Conservation (phyloP, 2,888 invertebrate species). For the Osedax frankpressi region DNA sequence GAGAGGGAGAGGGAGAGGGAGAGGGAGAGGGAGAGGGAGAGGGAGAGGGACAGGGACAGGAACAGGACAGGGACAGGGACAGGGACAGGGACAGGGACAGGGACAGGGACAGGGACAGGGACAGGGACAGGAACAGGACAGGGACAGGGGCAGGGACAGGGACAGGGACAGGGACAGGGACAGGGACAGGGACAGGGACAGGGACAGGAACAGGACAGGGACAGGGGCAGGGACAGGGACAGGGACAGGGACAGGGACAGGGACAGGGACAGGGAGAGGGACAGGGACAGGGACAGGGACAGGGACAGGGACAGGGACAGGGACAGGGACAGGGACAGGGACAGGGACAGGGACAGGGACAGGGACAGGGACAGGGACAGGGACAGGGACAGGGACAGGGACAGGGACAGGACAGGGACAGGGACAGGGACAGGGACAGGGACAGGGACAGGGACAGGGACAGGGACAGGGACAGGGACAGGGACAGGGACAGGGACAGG, state of each 20-base stretch:
- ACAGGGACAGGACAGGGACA: conserved; percentile 5
- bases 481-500: no score
- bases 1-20: background rate
- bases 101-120: background rate
- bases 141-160: background rate
- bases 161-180: background rate
- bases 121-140: background rate
- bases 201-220: background rate
- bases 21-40: background rate
- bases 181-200: background rate
- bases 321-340: background rate
- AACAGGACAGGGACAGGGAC: background rate
- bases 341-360: background rate
- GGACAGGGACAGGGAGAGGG: background rate
- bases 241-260: conserved; percentile 6
- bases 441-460: no score
- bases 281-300: conserved; percentile 1
- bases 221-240: no score
- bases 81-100: background rate
- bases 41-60: background rate
- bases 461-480: no score
- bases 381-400: background rate
- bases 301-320: background rate
- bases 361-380: background rate
- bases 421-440: no score